Evolutionary conservation across 2,113 vertebrate species (phyloP), one percentile per base, ranked within the genome.

Genomic region (Chelonoidis abingdonii): DNA sequence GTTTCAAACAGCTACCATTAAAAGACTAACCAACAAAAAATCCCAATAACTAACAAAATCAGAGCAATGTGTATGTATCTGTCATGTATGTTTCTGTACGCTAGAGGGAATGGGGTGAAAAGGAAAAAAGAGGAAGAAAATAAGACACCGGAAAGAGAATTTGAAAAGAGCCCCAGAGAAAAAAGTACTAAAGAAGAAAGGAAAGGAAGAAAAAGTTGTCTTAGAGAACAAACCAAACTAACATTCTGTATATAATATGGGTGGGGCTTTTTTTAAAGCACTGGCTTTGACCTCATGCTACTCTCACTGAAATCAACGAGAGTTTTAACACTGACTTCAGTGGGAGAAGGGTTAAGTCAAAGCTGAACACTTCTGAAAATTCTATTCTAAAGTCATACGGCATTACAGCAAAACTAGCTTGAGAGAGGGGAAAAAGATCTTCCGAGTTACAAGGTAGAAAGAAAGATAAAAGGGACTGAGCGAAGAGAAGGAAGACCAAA

Each of bases 401-500:
- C 93, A 90, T 89, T 96, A 94, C 90, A 96, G 93, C 90, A 95
- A 91, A 96, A 94, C 87, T 75, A 91, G 90, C 97, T 78, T 50
- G 86, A 86, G 90, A 96, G 79, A 84, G 17, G 47, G 47, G 85
- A 85, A 93, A 69, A 69, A 69, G 16, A 90, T 91, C 81, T 95
- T 72, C 79, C 92, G 92, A 44, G 94, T 75, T 96, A 52, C 22
- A 95, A 94, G 89, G 89, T 79, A 89, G 91, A 89, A 31, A 89
- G 75, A 96, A 97, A 47, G 95, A 95, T 93, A 91, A 92, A 92
- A 79, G 92, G 53, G 86, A 89, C 81, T 95, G 65, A 85, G 8
- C 78, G 84, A 96, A 92, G 53, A 94, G 62, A 97, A 94, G 89
- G 89, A 96, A 87, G 87, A 97, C 93, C 87, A 92, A 95, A 97